Base-by-base conservation (phyloP, 2,113 vertebrate genomes). In the Garra rufa region DNA sequence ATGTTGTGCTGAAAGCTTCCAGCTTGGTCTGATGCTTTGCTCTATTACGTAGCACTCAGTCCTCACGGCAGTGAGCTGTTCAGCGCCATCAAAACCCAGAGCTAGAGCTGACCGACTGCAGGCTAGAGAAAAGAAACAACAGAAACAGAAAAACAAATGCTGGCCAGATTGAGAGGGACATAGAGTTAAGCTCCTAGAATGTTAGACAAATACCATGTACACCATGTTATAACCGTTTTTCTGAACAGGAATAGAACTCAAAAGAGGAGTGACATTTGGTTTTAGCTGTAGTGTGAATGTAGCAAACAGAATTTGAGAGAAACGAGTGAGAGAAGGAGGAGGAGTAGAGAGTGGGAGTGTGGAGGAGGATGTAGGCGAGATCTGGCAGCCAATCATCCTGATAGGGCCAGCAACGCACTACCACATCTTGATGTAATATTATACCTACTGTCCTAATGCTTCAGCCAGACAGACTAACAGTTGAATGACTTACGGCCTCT, bases 41-140 rank as follows among this genome's bases (percentile, higher is more conserved):
- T 79, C 65, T 44, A 24, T 85, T 85, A 73, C 26, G 17, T 61
- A 85, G 80, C 41, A 4, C 26, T 10, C 13, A 80, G 93, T 90
- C 88, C 85, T 10, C 73, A 70, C 79, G 87, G 89, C 89, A 87
- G 82, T 83, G 83, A 90, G 87, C 86, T 85, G 83, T 70, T 87
- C 90, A 87, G 89, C 82, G 57, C 55, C 30, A 3, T 55, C 89
- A 91, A 89, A 57, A 87, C 78, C 78, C 67, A 70, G 86, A 80
- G 83, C 55, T 43, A 85, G 82, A 82, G 85, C 82, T 69, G 82
- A 24, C 55, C 28, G 55, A 84, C 69, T 85, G 65, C 82, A 76
- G 70, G 28, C 34, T 7, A 34, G 50, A 81, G 57, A 70, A 57
- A 46, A 28, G 57, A 26, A 57, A 61, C 65, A 80, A 73, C 46